Base-by-base conservation (phyloP, 2,113 vertebrate genomes). In the Laticauda colubrina region DNA sequence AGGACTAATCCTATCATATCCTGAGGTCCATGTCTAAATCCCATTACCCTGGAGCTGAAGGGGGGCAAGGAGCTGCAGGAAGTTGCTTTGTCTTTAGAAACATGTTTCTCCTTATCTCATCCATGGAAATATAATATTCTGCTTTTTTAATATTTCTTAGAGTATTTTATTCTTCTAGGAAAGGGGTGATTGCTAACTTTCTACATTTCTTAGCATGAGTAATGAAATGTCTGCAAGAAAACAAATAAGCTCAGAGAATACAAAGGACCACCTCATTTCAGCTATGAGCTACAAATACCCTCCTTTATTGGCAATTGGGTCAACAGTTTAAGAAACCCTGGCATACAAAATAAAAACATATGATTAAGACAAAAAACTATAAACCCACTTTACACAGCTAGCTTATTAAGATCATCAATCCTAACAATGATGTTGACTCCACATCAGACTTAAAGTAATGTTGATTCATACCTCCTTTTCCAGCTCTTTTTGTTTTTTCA, bases 391-490 rank as follows among this genome's bases (percentile, higher is more conserved):
- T 91, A 9, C 12, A 48, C 5, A 89, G 48, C 2, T 34, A 45
- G 86, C 56, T 85, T 81, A 14, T 89, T 43, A 43, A 39, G 34
- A 21, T 43, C 10, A 8, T n/a, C 29, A 48, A 39, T 20, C 45
- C 5, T 45, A 45, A 45, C 26, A 39, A n/a, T 39, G 11, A 45
- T 39, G 56, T 6, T 29, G 39, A 88, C 23, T 1, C 14, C 51
- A 29, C 34, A 24, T 39, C 9, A 86, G 29, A 45, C 21, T 53
- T 5, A 87, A 64, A 48, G 11, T 48, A 34, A 81, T 26, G 21
- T 21, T 57, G 0, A 0, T 53, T 85, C 87, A 87, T 96, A 98
- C 99, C 98, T 99, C 98, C 95, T 98, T 99, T 96, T 99, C 99
- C 95, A 99, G 29, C 0, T 97, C 95, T 93, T 98, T 98, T 95